Base-by-base conservation (phyloP, 1,140 invertebrate species). In the Diorhabda sublineata region DNA sequence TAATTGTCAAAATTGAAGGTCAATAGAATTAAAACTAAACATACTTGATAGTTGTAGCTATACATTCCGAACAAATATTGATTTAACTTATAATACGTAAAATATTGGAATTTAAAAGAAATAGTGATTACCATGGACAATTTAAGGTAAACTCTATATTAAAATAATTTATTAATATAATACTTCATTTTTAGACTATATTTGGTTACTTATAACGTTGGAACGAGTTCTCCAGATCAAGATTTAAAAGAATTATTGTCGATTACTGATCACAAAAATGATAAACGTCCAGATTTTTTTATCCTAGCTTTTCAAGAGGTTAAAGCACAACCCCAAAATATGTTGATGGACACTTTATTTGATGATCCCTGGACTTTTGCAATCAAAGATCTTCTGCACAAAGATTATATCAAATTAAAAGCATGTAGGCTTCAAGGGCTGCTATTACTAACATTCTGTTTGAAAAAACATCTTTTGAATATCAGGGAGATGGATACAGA, bases 261-360 rank as follows among this genome's bases (percentile, higher is more conserved):
- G 61, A 82, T 93, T 62, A 81, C 85, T 70, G 81, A 84, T 67
- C 81, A 83, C 65, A 85, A 85, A 73, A 81, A 83, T 61, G 81
- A 85, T 58, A 85, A 87, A 78, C 75, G 91, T 73, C 91, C 92
- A 45, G 93, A 96, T 82, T 87, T 96, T 67, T 96, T 91, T 83
- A 85, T 92, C 26, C 84, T 96, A 75, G 92, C 91, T n/a, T 84
- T 96, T 67, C 94, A 97, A 85, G 94, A 97, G 85, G 90, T 96
- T 0, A 95, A 93, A 79, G 89, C 92, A 2, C 91, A 94, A 74
- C 92, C 93, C 5, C 91, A 93, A 76, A 92, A 94, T 81, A 88
- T 94, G 77, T 77, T 96, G 41, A 83, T 92, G 78, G 91, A 94
- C 71, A 84, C 90, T 9, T 79, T 96, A 47, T 92, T 93, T 80